Conservation (phyloP, 2,797 vertebrate genomes). For the Urosaurus nigricauda region DNA sequence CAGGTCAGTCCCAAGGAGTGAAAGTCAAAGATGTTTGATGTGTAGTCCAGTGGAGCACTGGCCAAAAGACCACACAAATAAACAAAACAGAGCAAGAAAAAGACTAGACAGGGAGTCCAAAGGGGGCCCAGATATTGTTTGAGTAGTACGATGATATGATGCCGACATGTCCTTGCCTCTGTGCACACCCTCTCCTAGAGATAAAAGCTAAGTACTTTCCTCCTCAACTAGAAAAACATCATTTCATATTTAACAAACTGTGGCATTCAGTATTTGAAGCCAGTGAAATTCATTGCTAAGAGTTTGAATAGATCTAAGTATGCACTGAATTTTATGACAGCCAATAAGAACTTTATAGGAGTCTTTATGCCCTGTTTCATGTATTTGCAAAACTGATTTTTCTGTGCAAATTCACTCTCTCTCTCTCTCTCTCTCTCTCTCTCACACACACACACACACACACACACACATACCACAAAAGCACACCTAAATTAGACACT, state of each 20-base stretch:
- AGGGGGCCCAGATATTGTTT: too few relatives aligned
- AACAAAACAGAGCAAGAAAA: neutral
- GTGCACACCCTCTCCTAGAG: neutral
- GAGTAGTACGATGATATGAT: neutral
- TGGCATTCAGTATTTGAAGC: conserved; percentile 20
- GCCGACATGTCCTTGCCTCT: neutral
- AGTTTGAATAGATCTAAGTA: conserved; percentile 40
- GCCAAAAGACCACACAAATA: neutral
- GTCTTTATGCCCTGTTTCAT: conserved; percentile 52
- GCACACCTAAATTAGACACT: neutral
- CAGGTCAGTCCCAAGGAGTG: neutral
- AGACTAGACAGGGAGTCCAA: neutral
- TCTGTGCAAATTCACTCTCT: neutral
- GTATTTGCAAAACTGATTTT: conserved; percentile 21
- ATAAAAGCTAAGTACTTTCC: conserved; percentile 19
- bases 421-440: too few relatives aligned
- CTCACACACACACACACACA: too few relatives aligned
- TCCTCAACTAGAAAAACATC: conserved; percentile 42
- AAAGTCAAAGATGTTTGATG: neutral
- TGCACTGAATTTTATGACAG: conserved; percentile 37
- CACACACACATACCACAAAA: neutral
- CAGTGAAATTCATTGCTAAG: conserved; percentile 14
- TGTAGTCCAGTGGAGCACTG: neutral
- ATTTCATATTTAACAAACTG: conserved; percentile 33
- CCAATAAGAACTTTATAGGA: neutral